Conservation (phyloP, 2,797 vertebrate species). For the Falco novaeseelandiae region DNA sequence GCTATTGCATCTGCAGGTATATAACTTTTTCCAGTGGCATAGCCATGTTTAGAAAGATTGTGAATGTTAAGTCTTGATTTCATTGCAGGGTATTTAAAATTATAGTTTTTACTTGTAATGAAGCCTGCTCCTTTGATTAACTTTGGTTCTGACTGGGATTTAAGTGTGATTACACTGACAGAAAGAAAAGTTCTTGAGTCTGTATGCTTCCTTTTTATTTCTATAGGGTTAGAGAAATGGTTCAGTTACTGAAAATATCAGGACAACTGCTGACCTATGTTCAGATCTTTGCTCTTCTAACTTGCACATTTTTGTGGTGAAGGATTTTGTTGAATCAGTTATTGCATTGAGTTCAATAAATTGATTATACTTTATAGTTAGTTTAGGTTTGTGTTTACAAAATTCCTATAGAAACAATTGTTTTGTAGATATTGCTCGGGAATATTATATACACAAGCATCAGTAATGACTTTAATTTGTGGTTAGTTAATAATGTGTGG, state of each 20-base stretch:
- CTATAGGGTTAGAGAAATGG: neutral
- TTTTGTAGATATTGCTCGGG: conserved; percentile 68
- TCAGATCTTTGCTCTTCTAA: neutral
- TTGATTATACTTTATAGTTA: conserved; percentile 43
- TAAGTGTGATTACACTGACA: neutral
- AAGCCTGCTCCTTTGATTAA: neutral
- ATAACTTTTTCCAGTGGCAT: conserved; percentile 39
- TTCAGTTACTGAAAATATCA: neutral
- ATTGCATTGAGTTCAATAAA: conserved; percentile 21
- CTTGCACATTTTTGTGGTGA: conserved; percentile 19
- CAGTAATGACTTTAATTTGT: conserved; percentile 75
- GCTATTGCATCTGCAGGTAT: conserved; percentile 27
- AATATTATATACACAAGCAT: conserved; percentile 71
- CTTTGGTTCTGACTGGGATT: neutral
- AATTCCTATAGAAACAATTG: conserved; percentile 63
- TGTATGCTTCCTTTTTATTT: neutral
- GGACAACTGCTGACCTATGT: neutral
- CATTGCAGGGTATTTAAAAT: neutral
- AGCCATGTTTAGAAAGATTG: neutral
- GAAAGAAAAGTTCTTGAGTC: neutral
- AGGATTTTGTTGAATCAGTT: conserved; percentile 33
- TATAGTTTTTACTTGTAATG: neutral
- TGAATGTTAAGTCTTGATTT: neutral
- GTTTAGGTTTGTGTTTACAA: conserved; percentile 63
- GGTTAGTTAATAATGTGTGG: conserved; percentile 68